These are phyloP conservation scores for Hartigia nigra DNA, from an alignment of 2,888 invertebrate genomes.

Conservation along the genomic window DNA sequence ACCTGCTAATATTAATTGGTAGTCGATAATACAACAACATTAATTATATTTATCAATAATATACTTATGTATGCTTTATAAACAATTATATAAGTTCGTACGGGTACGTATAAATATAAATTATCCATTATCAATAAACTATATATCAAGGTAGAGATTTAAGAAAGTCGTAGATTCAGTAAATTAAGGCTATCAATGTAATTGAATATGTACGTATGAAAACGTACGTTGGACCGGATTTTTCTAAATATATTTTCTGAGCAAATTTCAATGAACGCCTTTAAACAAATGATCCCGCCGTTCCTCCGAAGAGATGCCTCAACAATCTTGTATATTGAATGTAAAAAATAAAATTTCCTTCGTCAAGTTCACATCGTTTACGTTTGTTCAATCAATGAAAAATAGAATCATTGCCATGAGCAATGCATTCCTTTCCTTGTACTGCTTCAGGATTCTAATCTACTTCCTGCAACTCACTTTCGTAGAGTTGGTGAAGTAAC, in stretches of 20 bases:
- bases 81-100: conserved; percentile 12
- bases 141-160: not conserved
- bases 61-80: conserved; percentile 30
- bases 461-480: conserved; percentile 44
- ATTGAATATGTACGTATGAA: not conserved
- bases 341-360: not conserved
- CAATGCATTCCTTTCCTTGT: conserved; percentile 40
- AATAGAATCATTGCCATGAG: conserved; percentile 44
- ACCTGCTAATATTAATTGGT: not conserved
- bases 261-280: not conserved
- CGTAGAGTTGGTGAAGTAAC: conserved; percentile 18
- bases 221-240: not conserved
- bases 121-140: conserved; percentile 8
- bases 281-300: too few species aligned
- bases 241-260: not conserved
- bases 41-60: conserved; percentile 30
- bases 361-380: not conserved
- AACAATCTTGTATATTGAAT: not conserved
- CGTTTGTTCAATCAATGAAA: conserved; percentile 9
- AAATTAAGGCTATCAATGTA: not conserved
- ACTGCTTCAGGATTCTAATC: conserved; percentile 19
- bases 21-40: conserved; percentile 12
- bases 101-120: conserved; percentile 12
- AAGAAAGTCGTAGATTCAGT: not conserved
- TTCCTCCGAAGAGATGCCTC: too few species aligned